Evolutionary conservation across 2,797 vertebrate genomes (phyloP), one percentile per base, ranked within the genome.

Genomic region (Pygocentrus nattereri): DNA sequence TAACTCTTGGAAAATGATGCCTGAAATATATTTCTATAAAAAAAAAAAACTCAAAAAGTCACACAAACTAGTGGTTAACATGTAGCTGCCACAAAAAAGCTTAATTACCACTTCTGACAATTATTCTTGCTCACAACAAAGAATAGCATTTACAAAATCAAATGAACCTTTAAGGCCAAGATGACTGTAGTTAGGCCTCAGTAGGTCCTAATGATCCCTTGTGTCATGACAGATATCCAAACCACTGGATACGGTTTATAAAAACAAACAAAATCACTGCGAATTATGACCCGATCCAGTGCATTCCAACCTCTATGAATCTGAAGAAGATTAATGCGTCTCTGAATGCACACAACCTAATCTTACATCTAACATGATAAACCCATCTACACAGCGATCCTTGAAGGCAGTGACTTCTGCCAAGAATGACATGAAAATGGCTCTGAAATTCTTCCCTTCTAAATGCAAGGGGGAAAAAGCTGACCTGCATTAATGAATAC

Each of bases 71-170:
- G 30, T 70, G 73, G 64, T 76, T 47, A 18, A 70, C 18, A 10
- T 70, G 27, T 70, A 70, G 80, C 80, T 81, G 65, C 73, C 65
- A 38, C 41, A 41, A 76, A 76, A 75, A 67, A 56, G 34, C 59
- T 58, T 50, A 18, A 41, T n/a, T 41, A 71, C 31, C 72, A 74
- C 6, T 74, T 73, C 50, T 56, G 50, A 54, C 71, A 31, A 58
- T 23, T 23, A 58, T 59, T 41, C 15, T 58, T 59, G 23, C 23
- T 49, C 4, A 54, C 4, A 54, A 23, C 5, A 68, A 27, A 23
- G 27, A 7, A 25, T 3, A 5, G 8, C 70, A 74, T 41, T 19
- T 21, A 64, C 49, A 21, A 54, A 73, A 41, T 61, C 13, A 21
- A 8, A 44, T 58, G 5, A 74, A 44, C 8, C 12, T 56, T 21